Base-by-base conservation (phyloP, 1,140 invertebrate species). In the Monomorium pharaonis region DNA sequence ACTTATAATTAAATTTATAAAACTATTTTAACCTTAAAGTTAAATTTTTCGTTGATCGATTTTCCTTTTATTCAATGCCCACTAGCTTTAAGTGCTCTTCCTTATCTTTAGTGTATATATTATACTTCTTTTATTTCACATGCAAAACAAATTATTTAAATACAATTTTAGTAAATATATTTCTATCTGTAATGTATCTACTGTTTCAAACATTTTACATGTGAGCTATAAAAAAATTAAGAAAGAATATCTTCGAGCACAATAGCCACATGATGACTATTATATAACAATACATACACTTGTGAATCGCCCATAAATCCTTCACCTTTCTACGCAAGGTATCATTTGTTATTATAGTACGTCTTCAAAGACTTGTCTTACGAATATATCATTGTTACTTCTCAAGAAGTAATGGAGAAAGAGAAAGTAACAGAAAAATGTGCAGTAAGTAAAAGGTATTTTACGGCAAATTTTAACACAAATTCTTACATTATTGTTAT, bases 291-390 rank as follows among this genome's bases (percentile, higher is more conserved):
- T 42, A 70, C 2, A n/a, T n/a, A n/a, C 37, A 21, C 27, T 16
- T 85, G 4, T 37, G 37, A 37, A 37, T 37, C 16, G 37, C 18
- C 3, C 65, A 72, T 86, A 85, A 87, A 87, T 87, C 56, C 21
- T 56, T 51, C 21, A 30, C 21, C 49, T 54, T 37, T 72, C 30
- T 18, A 33, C 27, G 42, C n/a, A 30, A 85, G 14, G 12, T 78
- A 87, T 87, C 85, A 85, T 87, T 85, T 85, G 72, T 78, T 51
- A 33, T 67, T 77, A 70, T 70, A 78, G 30, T 33, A 6, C 69
- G 10, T 21, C 51, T 54, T 72, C 51, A 51, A 16, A 30, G 51
- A n/a, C 58, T 69, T 70, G 49, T 69, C 0, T 24, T 74, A 16
- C 80, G 30, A 24, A 27, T 27, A n/a, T 44, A 70, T 27, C 37